Evolutionary conservation across 2,113 vertebrate genomes (phyloP).

Genomic region (Campylomormyrus tamandua): DNA sequence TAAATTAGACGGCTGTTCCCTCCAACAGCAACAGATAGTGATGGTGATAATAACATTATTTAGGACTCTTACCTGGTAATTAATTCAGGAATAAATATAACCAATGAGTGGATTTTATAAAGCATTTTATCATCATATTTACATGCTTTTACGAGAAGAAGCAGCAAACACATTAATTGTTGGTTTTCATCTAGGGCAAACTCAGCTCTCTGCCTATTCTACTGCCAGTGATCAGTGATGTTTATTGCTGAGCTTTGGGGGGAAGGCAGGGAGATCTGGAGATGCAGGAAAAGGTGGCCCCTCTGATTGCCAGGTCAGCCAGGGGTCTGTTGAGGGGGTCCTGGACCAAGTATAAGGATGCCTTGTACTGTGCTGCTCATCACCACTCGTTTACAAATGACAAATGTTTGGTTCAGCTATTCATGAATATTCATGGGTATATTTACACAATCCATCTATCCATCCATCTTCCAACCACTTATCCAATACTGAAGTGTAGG

Average conservation of each 20-base stretch:
- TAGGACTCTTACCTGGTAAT: constrained; percentile 2
- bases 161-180: not conserved
- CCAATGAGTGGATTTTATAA: not conserved
- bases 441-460: not conserved
- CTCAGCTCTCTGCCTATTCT: not conserved
- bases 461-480: not conserved
- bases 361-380: not conserved
- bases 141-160: not conserved
- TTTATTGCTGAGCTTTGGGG: not conserved
- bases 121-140: not conserved
- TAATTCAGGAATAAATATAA: not conserved
- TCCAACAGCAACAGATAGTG: not conserved
- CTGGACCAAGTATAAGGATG: too few species aligned
- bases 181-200: not conserved
- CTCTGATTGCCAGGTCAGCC: not conserved
- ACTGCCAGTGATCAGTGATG: not conserved
- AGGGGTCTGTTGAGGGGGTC: not conserved
- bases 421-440: not conserved
- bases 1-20: constrained; percentile 1
- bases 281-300: not conserved
- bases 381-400: not conserved
- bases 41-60: not conserved
- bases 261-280: not conserved
- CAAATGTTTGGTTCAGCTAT: not conserved
- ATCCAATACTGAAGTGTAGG: not conserved